Evolutionary conservation across 2,888 invertebrate species (phyloP).

Genomic region (Cephus spinipes): DNA sequence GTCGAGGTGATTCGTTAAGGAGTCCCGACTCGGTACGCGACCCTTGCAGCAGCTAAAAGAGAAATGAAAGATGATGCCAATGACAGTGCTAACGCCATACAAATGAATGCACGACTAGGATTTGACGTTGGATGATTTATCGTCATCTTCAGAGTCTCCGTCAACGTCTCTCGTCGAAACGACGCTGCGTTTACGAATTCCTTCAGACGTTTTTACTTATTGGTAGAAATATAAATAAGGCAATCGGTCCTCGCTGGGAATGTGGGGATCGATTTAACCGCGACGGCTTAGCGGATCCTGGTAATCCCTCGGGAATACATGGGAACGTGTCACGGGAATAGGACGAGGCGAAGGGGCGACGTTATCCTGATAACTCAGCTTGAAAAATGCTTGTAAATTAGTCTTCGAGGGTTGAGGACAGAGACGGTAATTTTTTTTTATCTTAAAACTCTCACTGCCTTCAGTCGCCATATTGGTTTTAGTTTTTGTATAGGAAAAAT

Average conservation of each 20-base stretch:
- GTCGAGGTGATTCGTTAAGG: not conserved
- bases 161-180: not conserved
- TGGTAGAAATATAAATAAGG: constrained; percentile 48
- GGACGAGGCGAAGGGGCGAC: constrained; percentile 12
- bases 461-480: not conserved
- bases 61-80: constrained; percentile 63
- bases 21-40: not conserved
- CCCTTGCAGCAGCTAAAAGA: not conserved
- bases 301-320: constrained; percentile 58
- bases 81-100: constrained; percentile 63
- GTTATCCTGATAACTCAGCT: constrained; percentile 50
- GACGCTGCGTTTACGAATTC: constrained; percentile 33
- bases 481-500: not conserved
- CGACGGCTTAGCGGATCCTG: constrained; percentile 57
- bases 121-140: constrained; percentile 64
- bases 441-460: not conserved
- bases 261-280: constrained; percentile 46
- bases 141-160: constrained; percentile 20
- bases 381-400: constrained; percentile 57
- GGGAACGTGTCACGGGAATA: constrained; percentile 42
- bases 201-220: not conserved
- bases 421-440: not conserved
- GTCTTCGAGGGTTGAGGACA: constrained; percentile 26
- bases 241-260: constrained; percentile 39
- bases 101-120: constrained; percentile 64